Conservation (phyloP, 53 echinoderm and acorn worm species). For the Temnopleurus reevesii region DNA sequence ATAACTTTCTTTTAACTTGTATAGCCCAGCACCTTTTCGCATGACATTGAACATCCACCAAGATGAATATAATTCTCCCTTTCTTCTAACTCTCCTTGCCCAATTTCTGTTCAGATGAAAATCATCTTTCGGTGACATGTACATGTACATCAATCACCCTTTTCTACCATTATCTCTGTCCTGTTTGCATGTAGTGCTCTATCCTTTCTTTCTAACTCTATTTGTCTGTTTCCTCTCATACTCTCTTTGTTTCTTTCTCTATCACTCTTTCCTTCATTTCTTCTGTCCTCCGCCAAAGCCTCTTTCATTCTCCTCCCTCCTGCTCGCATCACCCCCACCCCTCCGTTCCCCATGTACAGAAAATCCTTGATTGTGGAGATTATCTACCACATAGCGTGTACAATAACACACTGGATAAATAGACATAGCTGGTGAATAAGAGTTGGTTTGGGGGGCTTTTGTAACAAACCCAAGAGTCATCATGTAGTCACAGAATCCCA, state of each 20-base stretch:
- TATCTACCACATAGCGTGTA: constrained; percentile 28
- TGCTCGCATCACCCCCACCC: neutral
- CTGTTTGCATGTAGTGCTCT: too few relatives aligned
- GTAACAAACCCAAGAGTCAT: neutral
- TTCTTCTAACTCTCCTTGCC: neutral
- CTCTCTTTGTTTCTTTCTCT: neutral
- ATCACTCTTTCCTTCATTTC: neutral
- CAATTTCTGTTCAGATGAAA: neutral
- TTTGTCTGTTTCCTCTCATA: neutral
- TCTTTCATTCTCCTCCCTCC: neutral
- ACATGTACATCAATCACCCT: neutral
- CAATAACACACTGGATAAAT: constrained; percentile 45
- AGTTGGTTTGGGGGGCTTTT: constrained; percentile 5
- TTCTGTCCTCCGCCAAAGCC: neutral
- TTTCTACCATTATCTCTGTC: neutral
- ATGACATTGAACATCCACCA: too few relatives aligned
- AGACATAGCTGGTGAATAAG: constrained; percentile 16
- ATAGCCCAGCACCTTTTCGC: too few relatives aligned
- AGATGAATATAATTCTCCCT: neutral
- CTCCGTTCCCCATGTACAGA: neutral
- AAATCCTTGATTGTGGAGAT: constrained; percentile 11
- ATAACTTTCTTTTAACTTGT: neutral
- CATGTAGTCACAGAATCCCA: too few relatives aligned
- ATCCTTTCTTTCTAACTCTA: neutral
- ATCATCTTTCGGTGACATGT: too few relatives aligned